phyloP scores from a whole-genome alignment of 2,888 invertebrate species.

The Stenodema calcarata region DNA sequence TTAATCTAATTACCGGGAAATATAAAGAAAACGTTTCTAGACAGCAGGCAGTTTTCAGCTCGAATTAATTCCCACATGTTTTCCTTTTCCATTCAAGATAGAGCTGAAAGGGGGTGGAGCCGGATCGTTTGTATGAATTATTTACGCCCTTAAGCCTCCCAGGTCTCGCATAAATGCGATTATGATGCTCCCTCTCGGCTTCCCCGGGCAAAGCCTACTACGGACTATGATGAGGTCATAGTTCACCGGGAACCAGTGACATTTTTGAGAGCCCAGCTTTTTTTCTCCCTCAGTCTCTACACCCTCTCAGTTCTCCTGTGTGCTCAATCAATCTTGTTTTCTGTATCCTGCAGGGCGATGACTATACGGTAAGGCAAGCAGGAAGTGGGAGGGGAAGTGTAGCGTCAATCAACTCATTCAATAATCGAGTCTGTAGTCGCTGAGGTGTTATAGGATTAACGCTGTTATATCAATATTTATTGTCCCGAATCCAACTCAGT shows the following conservation, averaged over 20 bases:
- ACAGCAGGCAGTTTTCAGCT: not conserved
- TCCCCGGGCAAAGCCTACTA: not conserved
- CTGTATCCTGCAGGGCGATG: not conserved
- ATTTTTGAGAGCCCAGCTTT: not conserved
- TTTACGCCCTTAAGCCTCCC: not conserved
- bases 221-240: conserved; percentile 28
- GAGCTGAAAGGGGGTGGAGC: not conserved
- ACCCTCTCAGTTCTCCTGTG: not conserved
- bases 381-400: not conserved
- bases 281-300: not conserved
- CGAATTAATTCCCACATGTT: not conserved
- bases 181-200: not conserved
- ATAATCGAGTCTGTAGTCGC: conserved; percentile 42
- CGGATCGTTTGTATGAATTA: not conserved
- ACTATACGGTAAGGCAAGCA: not conserved
- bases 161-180: not conserved
- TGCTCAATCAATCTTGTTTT: conserved; percentile 41
- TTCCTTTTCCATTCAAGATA: not conserved
- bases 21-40: not conserved
- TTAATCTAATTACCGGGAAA: not conserved
- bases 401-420: conserved; percentile 42
- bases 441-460: conserved; percentile 45
- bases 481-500: conserved; percentile 30
- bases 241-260: conserved; percentile 14
- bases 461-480: conserved; percentile 47